phyloP scores from a whole-genome alignment of 2,113 vertebrate species.

The Oncorhynchus gorbuscha region DNA sequence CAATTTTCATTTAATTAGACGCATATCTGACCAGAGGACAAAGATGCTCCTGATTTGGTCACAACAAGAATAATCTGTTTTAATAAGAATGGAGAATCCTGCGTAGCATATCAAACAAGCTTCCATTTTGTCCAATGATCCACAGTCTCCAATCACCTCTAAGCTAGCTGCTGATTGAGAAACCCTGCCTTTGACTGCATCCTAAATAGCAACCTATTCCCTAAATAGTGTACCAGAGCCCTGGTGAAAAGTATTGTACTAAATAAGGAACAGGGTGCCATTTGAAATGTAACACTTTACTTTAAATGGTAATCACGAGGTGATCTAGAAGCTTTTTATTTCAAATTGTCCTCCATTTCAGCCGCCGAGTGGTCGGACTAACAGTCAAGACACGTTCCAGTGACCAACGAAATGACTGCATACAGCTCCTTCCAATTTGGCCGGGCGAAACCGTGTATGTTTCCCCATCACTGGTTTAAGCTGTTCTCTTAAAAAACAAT shows the following conservation, averaged over 20 bases:
- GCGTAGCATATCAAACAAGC: slow-evolving; percentile 41
- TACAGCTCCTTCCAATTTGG: slow-evolving; percentile 66
- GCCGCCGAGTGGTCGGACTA: slow-evolving; percentile 37
- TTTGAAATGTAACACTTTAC: neutral
- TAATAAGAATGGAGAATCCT: slow-evolving; percentile 31
- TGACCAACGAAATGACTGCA: slow-evolving; percentile 71
- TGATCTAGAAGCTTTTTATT: slow-evolving; percentile 56
- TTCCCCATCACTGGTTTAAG: slow-evolving; percentile 57
- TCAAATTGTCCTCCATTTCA: slow-evolving; percentile 58
- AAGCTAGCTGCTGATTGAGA: slow-evolving; percentile 55
- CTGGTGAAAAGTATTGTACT: no score
- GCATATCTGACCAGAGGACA: slow-evolving; percentile 47
- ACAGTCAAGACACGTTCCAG: slow-evolving; percentile 56
- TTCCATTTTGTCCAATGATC: slow-evolving; percentile 46
- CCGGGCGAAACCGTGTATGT: slow-evolving; percentile 52
- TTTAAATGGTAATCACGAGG: slow-evolving; percentile 60
- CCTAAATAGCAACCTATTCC: no score
- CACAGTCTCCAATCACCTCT: slow-evolving; percentile 33
- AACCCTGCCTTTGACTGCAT: slow-evolving; percentile 41
- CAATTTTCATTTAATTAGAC: slow-evolving; percentile 9
- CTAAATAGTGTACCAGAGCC: no score
- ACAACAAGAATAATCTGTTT: slow-evolving; percentile 26
- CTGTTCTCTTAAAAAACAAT: slow-evolving; percentile 65
- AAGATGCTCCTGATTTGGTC: neutral
- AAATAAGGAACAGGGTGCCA: no score